phyloP scores from a whole-genome alignment of 1,140 invertebrate species.

The Drosophila elegans region DNA sequence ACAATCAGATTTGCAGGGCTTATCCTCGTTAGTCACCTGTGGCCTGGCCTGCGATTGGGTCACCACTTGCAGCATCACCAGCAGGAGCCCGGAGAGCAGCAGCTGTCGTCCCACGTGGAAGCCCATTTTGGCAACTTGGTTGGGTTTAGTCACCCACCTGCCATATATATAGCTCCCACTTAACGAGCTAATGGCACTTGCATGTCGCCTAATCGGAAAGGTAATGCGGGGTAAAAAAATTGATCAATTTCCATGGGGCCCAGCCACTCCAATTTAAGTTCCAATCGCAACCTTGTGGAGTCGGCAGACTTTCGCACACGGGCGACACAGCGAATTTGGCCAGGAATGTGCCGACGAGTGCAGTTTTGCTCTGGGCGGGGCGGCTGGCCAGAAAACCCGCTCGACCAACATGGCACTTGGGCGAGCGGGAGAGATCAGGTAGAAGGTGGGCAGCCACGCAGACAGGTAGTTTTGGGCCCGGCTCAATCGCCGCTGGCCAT shows the following conservation, averaged over 20 bases:
- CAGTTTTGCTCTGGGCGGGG: slow-evolving; percentile 45
- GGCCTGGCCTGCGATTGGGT: slow-evolving; percentile 49
- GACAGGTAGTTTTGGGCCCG: slow-evolving; percentile 54
- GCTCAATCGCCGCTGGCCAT: slow-evolving; percentile 47
- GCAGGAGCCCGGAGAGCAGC: slow-evolving; percentile 34
- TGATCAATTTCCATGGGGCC: slow-evolving; percentile 56
- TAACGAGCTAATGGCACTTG: slow-evolving; percentile 56
- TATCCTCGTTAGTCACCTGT: slow-evolving; percentile 45
- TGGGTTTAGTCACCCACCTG: neutral
- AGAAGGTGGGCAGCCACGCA: slow-evolving; percentile 44
- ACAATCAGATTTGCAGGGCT: neutral
- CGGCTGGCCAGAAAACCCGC: slow-evolving; percentile 15
- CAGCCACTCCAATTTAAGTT: slow-evolving; percentile 22
- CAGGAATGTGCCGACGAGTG: slow-evolving; percentile 70
- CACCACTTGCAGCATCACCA: slow-evolving; percentile 49
- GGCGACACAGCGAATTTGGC: slow-evolving; percentile 43
- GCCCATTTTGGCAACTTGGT: slow-evolving; percentile 42
- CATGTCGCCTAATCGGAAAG: slow-evolving; percentile 59
- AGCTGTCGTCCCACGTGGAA: slow-evolving; percentile 51
- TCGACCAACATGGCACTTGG: slow-evolving; percentile 21
- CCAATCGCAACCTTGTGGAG: slow-evolving; percentile 41
- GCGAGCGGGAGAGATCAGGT: slow-evolving; percentile 39
- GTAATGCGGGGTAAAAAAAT: slow-evolving; percentile 47
- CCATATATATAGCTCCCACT: slow-evolving; percentile 52
- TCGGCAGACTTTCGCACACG: slow-evolving; percentile 25